These are phyloP conservation scores for Drosophila kurseongensis DNA, from an alignment of 1,140 invertebrate species.

Conservation along the genomic window DNA sequence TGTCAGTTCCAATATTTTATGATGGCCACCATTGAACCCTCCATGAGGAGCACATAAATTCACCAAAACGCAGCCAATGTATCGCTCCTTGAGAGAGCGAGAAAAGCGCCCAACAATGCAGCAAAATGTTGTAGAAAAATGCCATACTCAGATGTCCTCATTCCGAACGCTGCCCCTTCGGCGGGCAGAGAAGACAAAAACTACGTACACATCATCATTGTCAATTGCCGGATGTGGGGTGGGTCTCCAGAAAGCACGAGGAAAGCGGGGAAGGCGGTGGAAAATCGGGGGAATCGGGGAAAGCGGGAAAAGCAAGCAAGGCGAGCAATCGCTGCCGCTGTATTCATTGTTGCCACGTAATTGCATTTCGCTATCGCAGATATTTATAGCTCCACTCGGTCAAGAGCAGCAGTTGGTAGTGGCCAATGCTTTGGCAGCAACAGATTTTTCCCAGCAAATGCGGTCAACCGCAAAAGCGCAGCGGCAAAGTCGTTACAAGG, in stretches of 20 bases:
- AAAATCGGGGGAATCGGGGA: not conserved
- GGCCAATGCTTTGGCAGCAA: conserved; percentile 77
- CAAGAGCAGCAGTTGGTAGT: conserved; percentile 70
- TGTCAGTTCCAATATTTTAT: conserved; percentile 78
- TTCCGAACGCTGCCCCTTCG: conserved; percentile 1
- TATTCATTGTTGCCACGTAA: conserved; percentile 83
- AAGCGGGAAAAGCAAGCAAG: conserved; percentile 20
- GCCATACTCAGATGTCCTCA: conserved; percentile 32
- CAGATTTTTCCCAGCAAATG: conserved; percentile 79
- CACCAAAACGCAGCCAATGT: conserved; percentile 64
- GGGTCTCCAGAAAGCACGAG: not conserved
- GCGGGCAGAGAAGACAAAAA: conserved; percentile 67
- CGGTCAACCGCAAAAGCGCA: conserved; percentile 82
- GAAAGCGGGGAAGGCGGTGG: not conserved
- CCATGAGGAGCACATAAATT: conserved; percentile 71
- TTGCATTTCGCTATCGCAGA: conserved; percentile 83
- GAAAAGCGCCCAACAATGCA: conserved; percentile 57
- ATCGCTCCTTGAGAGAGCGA: conserved; percentile 56
- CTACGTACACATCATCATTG: conserved; percentile 81
- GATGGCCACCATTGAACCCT: conserved; percentile 70
- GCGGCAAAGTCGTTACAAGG: conserved; percentile 78
- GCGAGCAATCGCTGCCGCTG: conserved; percentile 78
- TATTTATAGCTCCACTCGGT: conserved; percentile 82
- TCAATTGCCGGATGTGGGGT: conserved; percentile 77
- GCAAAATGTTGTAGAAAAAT: conserved; percentile 75